These are phyloP conservation scores for Notarius lentiginosus DNA, from an alignment of 2,113 vertebrate species.

Conservation along the genomic window DNA sequence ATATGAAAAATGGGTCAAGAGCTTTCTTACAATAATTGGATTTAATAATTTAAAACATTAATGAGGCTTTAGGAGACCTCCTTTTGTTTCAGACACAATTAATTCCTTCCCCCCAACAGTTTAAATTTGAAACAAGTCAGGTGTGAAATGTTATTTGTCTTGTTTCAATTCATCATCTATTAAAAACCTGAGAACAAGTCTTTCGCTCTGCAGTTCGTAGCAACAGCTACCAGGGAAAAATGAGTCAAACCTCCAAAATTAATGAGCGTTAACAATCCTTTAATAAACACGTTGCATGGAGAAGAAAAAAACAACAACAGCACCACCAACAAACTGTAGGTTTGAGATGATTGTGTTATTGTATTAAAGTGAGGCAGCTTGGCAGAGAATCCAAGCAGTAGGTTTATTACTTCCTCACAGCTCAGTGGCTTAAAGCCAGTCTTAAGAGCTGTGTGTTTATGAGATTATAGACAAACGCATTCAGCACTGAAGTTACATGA, in stretches of 20 bases:
- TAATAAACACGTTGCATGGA: conserved; percentile 18
- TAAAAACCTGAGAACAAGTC: conserved; percentile 39
- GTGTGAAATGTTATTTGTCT: conserved; percentile 61
- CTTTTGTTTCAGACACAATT: conserved; percentile 65
- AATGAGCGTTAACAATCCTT: conserved; percentile 11
- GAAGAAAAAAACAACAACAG: background rate
- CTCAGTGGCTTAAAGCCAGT: conserved; percentile 30
- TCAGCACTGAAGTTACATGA: background rate
- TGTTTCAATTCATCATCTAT: conserved; percentile 49
- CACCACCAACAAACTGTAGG: background rate
- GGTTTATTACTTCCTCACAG: conserved; percentile 38
- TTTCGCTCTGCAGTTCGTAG: conserved; percentile 27
- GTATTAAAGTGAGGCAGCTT: conserved; percentile 24
- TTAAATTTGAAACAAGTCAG: conserved; percentile 62
- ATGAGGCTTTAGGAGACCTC: conserved; percentile 64
- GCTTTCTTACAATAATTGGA: conserved; percentile 70
- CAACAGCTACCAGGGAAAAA: background rate
- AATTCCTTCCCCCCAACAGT: conserved; percentile 67
- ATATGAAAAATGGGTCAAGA: conserved; percentile 67
- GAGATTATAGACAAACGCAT: conserved; percentile 23
- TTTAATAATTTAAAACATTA: conserved; percentile 77
- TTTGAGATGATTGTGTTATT: conserved; percentile 10
- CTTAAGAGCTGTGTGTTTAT: conserved; percentile 27
- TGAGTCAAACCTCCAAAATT: background rate
- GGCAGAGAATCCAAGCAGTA: background rate